phyloP scores from a whole-genome alignment of 1,140 invertebrate species.

The Drosophila persimilis region DNA sequence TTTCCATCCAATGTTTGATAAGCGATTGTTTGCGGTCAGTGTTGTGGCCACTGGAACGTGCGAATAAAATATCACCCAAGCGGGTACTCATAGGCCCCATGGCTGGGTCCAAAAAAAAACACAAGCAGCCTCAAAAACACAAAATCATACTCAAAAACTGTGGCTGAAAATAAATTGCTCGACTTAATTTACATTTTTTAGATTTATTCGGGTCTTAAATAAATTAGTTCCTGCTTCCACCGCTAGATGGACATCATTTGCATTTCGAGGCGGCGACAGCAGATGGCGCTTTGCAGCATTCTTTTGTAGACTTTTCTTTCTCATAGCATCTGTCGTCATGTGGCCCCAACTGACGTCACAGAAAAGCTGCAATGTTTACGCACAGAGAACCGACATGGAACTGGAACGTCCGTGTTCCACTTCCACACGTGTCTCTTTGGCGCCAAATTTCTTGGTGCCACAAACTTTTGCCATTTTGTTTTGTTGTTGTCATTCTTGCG shows the following conservation, averaged over 20 bases:
- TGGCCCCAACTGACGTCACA: constrained; percentile 67
- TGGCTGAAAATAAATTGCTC: too few relatives aligned
- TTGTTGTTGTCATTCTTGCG: constrained; percentile 65
- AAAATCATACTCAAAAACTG: too few relatives aligned
- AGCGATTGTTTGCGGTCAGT: constrained; percentile 9
- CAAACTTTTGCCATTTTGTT: constrained; percentile 53
- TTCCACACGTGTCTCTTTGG: constrained; percentile 57
- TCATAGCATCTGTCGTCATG: constrained; percentile 61
- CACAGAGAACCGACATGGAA: constrained; percentile 57
- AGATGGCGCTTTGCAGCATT: constrained; percentile 52
- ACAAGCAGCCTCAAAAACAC: too few relatives aligned
- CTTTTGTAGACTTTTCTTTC: constrained; percentile 52
- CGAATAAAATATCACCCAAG: constrained; percentile 7
- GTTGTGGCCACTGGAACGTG: constrained; percentile 8
- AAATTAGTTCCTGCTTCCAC: too few relatives aligned
- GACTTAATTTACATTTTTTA: too few relatives aligned
- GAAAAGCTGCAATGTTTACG: constrained; percentile 75
- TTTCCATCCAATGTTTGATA: constrained; percentile 10
- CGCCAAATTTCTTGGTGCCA: constrained; percentile 62
- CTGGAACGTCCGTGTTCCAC: constrained; percentile 23
- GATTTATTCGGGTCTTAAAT: too few relatives aligned
- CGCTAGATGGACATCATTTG: neutral
- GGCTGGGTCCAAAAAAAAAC: too few relatives aligned
- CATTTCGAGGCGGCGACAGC: neutral
- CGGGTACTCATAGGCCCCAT: neutral